phyloP scores from a whole-genome alignment of 2,888 invertebrate genomes.

The Terebella lapidaria region DNA sequence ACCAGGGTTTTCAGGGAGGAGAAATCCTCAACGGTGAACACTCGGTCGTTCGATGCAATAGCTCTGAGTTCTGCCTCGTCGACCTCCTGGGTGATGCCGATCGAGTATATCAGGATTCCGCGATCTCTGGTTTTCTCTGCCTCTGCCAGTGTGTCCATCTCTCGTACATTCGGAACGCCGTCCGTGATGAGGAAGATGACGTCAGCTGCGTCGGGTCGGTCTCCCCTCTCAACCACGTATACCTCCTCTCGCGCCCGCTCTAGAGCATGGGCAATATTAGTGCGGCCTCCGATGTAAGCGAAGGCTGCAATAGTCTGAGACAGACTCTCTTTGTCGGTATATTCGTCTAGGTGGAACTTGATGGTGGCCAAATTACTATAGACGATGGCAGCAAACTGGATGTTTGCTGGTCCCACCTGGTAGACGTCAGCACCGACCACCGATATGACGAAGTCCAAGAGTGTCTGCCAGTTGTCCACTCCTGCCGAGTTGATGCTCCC shows the following conservation, averaged over 20 bases:
- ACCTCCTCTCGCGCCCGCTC: slow-evolving; percentile 14
- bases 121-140: slow-evolving; percentile 17
- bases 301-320: slow-evolving; percentile 27
- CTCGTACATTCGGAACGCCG: slow-evolving; percentile 10
- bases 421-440: slow-evolving; percentile 8
- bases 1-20: neutral
- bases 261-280: slow-evolving; percentile 36
- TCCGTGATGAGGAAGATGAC: slow-evolving; percentile 19
- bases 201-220: slow-evolving; percentile 19
- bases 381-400: slow-evolving; percentile 17
- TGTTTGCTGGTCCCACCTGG: slow-evolving; percentile 2
- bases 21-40: neutral
- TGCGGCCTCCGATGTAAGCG: slow-evolving; percentile 33
- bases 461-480: slow-evolving; percentile 15
- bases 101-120: slow-evolving; percentile 25
- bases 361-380: slow-evolving; percentile 18
- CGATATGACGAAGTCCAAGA: slow-evolving; percentile 13
- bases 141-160: slow-evolving; percentile 23
- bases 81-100: slow-evolving; percentile 22
- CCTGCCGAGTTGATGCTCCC: slow-evolving; percentile 20
- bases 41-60: neutral
- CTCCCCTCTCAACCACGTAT: slow-evolving; percentile 15
- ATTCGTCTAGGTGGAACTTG: slow-evolving; percentile 13
- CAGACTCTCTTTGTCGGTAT: neutral
- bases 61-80: neutral